These are phyloP conservation scores for Tachina lurida DNA, from an alignment of 2,888 invertebrate genomes.

Conservation along the genomic window DNA sequence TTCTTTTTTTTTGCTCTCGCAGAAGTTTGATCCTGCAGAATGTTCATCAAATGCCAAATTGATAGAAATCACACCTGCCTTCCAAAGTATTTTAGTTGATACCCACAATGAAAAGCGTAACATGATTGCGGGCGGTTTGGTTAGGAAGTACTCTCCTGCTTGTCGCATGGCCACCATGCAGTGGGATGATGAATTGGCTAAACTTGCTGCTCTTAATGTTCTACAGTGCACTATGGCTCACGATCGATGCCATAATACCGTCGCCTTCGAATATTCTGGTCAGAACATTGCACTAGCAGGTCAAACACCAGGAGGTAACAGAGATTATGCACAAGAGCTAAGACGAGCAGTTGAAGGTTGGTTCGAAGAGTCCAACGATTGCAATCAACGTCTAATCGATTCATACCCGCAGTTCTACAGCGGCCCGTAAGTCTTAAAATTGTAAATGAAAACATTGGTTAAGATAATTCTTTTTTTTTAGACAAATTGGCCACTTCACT, in stretches of 20 bases:
- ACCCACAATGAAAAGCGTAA: constrained; percentile 67
- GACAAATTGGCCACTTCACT: constrained; percentile 79
- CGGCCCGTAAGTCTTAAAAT: constrained; percentile 20
- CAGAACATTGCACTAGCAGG: constrained; percentile 65
- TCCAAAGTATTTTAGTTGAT: constrained; percentile 23
- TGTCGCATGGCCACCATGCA: constrained; percentile 78
- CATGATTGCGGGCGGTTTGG: constrained; percentile 49
- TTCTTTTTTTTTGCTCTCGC: not conserved
- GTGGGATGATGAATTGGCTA: constrained; percentile 77
- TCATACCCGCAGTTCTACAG: no score
- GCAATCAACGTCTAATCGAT: no score
- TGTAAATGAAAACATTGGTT: not conserved
- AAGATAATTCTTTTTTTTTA: not conserved
- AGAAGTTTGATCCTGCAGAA: constrained; percentile 21
- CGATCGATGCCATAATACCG: constrained; percentile 77
- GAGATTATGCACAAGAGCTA: constrained; percentile 24
- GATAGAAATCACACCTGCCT: not conserved
- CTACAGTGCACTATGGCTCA: constrained; percentile 75
- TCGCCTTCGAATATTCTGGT: constrained; percentile 74
- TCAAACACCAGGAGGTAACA: not conserved
- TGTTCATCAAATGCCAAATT: constrained; percentile 45
- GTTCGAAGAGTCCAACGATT: no score
- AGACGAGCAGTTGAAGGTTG: constrained; percentile 1
- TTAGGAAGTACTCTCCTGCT: constrained; percentile 67
- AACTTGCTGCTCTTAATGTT: constrained; percentile 76